Evolutionary conservation across 2,888 invertebrate genomes (phyloP).

Genomic region (Adineta ricciae): DNA sequence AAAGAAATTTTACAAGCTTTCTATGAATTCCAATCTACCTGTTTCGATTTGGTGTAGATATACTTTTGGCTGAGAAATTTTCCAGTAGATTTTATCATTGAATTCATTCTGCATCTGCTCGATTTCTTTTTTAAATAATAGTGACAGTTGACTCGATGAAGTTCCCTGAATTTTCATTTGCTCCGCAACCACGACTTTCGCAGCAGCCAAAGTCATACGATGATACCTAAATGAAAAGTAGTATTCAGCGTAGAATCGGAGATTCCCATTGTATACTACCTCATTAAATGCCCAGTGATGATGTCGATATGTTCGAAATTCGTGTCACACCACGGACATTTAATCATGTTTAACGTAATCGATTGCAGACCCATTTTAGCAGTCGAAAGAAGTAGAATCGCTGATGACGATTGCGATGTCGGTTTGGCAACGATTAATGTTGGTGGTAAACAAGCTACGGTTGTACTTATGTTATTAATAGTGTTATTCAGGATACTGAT

Average conservation of each 20-base stretch:
- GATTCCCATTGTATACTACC: neutral
- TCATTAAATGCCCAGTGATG: conserved; percentile 3
- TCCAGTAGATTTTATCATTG: neutral
- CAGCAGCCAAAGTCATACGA: neutral
- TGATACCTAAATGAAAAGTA: conserved; percentile 7
- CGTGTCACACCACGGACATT: neutral
- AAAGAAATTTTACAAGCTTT: neutral
- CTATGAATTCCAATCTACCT: neutral
- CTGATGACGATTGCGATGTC: neutral
- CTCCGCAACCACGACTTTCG: neutral
- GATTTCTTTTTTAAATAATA: neutral
- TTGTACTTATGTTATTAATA: neutral
- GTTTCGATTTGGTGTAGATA: neutral
- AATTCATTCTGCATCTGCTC: neutral
- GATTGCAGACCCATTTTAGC: neutral
- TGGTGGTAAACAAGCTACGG: neutral
- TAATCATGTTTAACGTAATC: neutral
- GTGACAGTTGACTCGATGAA: neutral
- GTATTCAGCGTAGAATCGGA: too few relatives aligned
- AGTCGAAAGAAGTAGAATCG: neutral
- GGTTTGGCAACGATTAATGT: neutral
- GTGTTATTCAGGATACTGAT: neutral
- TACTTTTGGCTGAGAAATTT: neutral
- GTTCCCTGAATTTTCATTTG: neutral
- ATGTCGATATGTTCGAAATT: neutral